Evolutionary conservation across 1,140 invertebrate genomes (phyloP).

Genomic region (Tetramorium alpestre): DNA sequence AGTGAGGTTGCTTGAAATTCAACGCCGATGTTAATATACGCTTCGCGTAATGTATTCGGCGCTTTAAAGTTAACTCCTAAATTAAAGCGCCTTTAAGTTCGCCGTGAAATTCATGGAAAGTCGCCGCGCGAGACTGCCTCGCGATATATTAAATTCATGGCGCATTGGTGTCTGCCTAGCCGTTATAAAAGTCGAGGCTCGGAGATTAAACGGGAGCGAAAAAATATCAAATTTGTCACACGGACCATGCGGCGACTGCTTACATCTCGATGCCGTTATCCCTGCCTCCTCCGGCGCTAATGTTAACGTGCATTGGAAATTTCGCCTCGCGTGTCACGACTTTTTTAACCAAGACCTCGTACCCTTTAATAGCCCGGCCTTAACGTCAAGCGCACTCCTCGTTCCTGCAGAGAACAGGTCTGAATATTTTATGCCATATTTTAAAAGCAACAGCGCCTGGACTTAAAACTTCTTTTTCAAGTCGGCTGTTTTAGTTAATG

Average conservation of each 20-base stretch:
- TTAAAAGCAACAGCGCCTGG: conserved; percentile 61
- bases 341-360: conserved; percentile 48
- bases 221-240: conserved; percentile 51
- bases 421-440: conserved; percentile 72
- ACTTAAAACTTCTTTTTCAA: conserved; percentile 67
- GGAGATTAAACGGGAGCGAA: conserved; percentile 21
- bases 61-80: conserved; percentile 60
- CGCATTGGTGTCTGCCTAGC: conserved; percentile 11
- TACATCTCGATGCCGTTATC: conserved; percentile 10
- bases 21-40: conserved; percentile 58
- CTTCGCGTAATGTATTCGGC: conserved; percentile 53
- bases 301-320: conserved; percentile 54
- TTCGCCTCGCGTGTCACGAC: conserved; percentile 40
- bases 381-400: conserved; percentile 69
- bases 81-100: conserved; percentile 61
- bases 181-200: conserved; percentile 31
- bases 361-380: conserved; percentile 68
- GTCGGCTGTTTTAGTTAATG: conserved; percentile 54
- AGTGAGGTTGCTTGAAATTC: conserved; percentile 41
- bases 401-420: conserved; percentile 67
- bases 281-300: neutral
- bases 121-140: conserved; percentile 29
- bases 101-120: conserved; percentile 52
- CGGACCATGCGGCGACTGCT: neutral
- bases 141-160: conserved; percentile 53